Evolutionary conservation across 2,888 invertebrate species (phyloP), one percentile per base, ranked within the genome.

Genomic region (Smittia sp.): DNA sequence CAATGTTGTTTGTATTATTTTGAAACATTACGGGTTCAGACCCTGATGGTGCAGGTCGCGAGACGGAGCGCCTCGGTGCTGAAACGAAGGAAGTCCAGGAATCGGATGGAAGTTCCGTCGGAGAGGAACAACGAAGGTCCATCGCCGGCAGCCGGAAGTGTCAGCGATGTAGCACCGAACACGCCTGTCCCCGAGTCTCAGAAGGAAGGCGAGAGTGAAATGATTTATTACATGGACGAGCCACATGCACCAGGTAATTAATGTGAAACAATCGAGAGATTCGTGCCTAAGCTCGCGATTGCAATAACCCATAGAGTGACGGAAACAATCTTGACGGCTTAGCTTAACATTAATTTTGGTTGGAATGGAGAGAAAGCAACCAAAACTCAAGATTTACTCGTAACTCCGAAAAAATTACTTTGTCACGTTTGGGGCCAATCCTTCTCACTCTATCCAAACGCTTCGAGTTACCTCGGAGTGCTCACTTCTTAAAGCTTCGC

Each of bases 21-120:
- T 77, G 62, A 74, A 75, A 69, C 65, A 74, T 32, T 72, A 74
- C 74, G 81, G 85, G 85, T 85, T 85, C 86, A 88, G 87, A 88
- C 87, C 85, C 85, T 88, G 80, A 87, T 88, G 84, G 86, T 86
- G 79, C 87, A 89, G 88, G 89, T 89, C 78, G 89, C 89, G 75
- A 89, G 90, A 80, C 88, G 89, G 79, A 90, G 89, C 79, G 90
- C 90, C 76, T 90, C 89, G 78, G 88, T 90, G 76, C 84, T 90
- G 77, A 89, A 89, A 80, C 83, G 90, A 75, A 83, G 90, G 75
- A 89, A 89, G 80, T 89, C 89, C 70, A 84, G 87, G 78, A 87
- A 87, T 78, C 85, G 87, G 76, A 88, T 89, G 88, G 89, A 89
- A 76, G 79, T 84, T 27, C 76, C 78, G 72, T 77, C 81, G 15